Evolutionary conservation across 2,797 vertebrate species (phyloP).

Genomic region (Myiotriccus ornatus): DNA sequence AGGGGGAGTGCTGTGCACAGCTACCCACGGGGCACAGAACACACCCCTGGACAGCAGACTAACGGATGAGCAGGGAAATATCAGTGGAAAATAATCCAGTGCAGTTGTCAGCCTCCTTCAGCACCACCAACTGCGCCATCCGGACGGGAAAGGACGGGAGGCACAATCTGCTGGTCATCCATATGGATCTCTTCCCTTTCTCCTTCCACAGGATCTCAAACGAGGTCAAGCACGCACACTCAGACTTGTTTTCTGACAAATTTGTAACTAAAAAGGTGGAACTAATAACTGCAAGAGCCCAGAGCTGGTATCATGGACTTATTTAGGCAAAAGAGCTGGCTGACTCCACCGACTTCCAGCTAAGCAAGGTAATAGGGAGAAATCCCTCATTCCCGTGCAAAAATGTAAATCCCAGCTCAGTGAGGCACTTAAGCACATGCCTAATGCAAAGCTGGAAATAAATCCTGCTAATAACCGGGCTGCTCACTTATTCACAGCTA

Average conservation of each 20-base stretch:
- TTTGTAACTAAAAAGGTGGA: slow-evolving; percentile 41
- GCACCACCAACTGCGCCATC: background rate
- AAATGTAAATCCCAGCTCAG: slow-evolving; percentile 4
- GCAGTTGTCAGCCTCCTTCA: background rate
- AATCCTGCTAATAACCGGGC: background rate
- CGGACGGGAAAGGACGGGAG: accelerated
- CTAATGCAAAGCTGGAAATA: background rate
- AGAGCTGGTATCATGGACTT: slow-evolving; percentile 2
- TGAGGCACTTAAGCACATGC: background rate
- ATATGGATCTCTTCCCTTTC: background rate
- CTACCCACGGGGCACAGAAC: background rate
- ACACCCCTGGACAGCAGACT: background rate
- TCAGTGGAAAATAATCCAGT: background rate
- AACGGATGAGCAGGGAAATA: accelerated
- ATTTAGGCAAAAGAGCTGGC: slow-evolving; percentile 10
- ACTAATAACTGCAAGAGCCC: slow-evolving; percentile 1
- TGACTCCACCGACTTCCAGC: background rate
- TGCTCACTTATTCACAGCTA: background rate
- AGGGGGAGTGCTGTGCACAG: background rate
- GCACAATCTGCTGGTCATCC: background rate
- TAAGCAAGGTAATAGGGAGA: slow-evolving; percentile 4
- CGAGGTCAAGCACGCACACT: background rate
- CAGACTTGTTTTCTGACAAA: background rate
- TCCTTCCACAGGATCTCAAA: background rate
- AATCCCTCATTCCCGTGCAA: background rate